phyloP scores from a whole-genome alignment of 2,797 vertebrate species.

The Morelia viridis region DNA sequence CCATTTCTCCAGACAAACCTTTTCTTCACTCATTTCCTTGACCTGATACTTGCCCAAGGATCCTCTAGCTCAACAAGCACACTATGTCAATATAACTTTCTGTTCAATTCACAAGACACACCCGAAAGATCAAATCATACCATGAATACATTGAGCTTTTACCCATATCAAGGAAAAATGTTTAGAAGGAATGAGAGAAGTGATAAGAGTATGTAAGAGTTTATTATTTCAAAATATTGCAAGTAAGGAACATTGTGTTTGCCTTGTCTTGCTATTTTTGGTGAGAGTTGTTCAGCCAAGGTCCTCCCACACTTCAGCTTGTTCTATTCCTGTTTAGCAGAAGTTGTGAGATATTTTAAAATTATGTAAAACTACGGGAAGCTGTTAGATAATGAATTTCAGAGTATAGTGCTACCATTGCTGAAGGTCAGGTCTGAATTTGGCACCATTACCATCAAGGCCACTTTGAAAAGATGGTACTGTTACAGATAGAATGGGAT shows the following conservation, averaged over 20 bases:
- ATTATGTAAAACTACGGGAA: slow-evolving; percentile 10
- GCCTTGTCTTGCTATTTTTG: slow-evolving; percentile 36
- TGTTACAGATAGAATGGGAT: neutral
- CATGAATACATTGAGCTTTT: neutral
- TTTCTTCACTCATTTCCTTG: neutral
- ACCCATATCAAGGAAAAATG: neutral
- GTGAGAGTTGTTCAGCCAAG: neutral
- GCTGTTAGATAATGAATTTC: slow-evolving; percentile 50
- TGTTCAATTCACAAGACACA: neutral
- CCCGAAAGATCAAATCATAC: neutral
- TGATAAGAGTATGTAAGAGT: neutral
- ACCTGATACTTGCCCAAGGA: neutral
- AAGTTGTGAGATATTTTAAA: slow-evolving; percentile 26
- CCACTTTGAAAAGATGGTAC: neutral
- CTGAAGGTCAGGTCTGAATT: slow-evolving; percentile 49
- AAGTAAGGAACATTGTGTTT: slow-evolving; percentile 2
- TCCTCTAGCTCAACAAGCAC: neutral
- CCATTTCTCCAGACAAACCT: neutral
- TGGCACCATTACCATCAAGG: slow-evolving; percentile 3
- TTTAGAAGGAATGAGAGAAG: fast-evolving
- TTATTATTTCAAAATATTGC: neutral
- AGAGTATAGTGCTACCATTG: slow-evolving; percentile 42
- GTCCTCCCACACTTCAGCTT: neutral
- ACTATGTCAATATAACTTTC: neutral
- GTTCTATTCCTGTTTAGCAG: slow-evolving; percentile 11